Evolutionary conservation across 2,797 vertebrate genomes (phyloP).

Genomic region (Todus mexicanus): DNA sequence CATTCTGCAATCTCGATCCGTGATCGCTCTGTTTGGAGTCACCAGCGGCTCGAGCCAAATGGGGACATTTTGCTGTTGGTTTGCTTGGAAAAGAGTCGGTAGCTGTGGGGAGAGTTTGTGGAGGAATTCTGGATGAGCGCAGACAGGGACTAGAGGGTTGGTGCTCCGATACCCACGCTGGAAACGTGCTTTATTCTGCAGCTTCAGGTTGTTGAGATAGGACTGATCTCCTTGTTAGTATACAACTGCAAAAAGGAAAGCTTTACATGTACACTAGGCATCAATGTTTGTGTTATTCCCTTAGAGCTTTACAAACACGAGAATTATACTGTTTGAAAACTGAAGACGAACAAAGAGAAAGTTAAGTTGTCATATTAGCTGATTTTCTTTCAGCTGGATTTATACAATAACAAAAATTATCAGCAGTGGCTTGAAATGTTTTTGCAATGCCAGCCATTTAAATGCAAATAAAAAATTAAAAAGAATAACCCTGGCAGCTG

Average conservation of each 20-base stretch:
- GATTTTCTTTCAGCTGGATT: background rate
- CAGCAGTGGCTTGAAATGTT: background rate
- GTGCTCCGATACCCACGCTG: background rate
- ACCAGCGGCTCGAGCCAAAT: background rate
- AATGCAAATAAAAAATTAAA: background rate
- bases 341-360: background rate
- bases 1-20: background rate
- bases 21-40: background rate
- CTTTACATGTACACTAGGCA: background rate
- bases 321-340: background rate
- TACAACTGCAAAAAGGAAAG: background rate
- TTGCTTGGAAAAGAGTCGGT: background rate
- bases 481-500: background rate
- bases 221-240: background rate
- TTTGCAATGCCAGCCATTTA: background rate
- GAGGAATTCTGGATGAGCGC: background rate
- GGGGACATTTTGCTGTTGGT: background rate
- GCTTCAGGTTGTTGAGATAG: background rate
- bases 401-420: background rate
- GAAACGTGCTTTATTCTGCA: accelerated
- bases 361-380: background rate
- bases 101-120: background rate
- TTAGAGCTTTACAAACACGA: background rate
- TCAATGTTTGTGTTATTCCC: background rate
- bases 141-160: background rate